Evolutionary conservation across 2,797 vertebrate species (phyloP).

Genomic region (Centropyge bicolor): DNA sequence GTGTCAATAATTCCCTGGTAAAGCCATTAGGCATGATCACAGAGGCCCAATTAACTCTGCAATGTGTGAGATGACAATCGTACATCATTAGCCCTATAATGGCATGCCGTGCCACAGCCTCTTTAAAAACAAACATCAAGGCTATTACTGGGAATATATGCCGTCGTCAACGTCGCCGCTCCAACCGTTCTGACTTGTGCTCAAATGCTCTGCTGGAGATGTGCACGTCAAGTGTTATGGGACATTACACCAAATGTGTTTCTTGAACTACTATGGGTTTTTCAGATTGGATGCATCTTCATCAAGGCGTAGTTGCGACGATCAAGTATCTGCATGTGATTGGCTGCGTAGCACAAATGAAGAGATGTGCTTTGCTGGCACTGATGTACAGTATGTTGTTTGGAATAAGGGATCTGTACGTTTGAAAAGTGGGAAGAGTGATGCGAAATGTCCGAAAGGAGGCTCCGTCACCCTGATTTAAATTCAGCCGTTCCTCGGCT

Average conservation of each 20-base stretch:
- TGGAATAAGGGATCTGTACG: constrained; percentile 33
- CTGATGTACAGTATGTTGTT: constrained; percentile 45
- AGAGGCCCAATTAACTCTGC: constrained; percentile 85
- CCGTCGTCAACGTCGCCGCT: constrained; percentile 66
- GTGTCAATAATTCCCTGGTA: constrained; percentile 89
- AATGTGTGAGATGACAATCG: constrained; percentile 83
- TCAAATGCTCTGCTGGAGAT: constrained; percentile 68
- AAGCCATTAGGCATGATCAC: constrained; percentile 86
- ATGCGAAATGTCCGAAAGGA: constrained; percentile 65
- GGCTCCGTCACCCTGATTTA: constrained; percentile 78
- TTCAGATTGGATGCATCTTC: constrained; percentile 68
- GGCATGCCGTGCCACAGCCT: constrained; percentile 77
- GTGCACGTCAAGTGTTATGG: constrained; percentile 75
- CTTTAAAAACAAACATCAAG: constrained; percentile 83
- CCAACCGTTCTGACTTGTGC: constrained; percentile 70
- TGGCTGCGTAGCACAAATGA: constrained; percentile 51
- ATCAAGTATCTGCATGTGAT: constrained; percentile 48
- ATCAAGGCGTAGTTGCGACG: constrained; percentile 60
- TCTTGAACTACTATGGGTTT: constrained; percentile 62
- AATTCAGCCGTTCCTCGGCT: constrained; percentile 78
- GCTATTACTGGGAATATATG: constrained; percentile 78
- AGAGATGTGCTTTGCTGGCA: constrained; percentile 21
- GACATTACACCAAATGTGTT: constrained; percentile 72
- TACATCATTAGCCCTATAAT: constrained; percentile 84
- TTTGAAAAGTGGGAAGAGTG: constrained; percentile 50